These are phyloP conservation scores for Xanthorhoe designata DNA, from an alignment of 2,888 invertebrate genomes.

Conservation along the genomic window DNA sequence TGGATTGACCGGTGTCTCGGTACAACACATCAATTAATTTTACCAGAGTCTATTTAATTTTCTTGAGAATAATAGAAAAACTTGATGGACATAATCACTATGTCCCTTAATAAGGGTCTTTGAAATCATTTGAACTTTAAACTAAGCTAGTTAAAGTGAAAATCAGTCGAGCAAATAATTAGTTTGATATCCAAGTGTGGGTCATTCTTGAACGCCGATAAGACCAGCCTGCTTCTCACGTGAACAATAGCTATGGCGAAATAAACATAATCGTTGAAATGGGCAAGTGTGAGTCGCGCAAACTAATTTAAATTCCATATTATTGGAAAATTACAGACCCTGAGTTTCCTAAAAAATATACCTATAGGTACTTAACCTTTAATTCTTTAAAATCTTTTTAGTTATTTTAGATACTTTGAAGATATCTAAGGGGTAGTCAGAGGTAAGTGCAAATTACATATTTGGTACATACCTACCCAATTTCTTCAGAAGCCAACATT, in stretches of 20 bases:
- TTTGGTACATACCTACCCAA: no score
- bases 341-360: no score
- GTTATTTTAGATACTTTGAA: no score
- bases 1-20: background rate
- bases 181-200: background rate
- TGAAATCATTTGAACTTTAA: constrained; percentile 1
- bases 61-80: background rate
- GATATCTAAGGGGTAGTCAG: no score
- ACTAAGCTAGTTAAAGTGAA: background rate
- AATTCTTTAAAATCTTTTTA: no score
- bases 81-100: background rate
- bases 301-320: background rate
- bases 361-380: no score
- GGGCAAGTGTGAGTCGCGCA: constrained; percentile 2
- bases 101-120: background rate
- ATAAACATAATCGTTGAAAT: constrained; percentile 38
- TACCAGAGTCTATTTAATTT: no score
- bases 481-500: no score
- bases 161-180: constrained; percentile 14
- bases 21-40: background rate
- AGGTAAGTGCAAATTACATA: no score
- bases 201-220: constrained; percentile 35
- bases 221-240: constrained; percentile 43
- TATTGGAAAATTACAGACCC: no score
- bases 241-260: constrained; percentile 45